Evolutionary conservation across 2,797 vertebrate species (phyloP).

Genomic region (Prionace glauca): DNA sequence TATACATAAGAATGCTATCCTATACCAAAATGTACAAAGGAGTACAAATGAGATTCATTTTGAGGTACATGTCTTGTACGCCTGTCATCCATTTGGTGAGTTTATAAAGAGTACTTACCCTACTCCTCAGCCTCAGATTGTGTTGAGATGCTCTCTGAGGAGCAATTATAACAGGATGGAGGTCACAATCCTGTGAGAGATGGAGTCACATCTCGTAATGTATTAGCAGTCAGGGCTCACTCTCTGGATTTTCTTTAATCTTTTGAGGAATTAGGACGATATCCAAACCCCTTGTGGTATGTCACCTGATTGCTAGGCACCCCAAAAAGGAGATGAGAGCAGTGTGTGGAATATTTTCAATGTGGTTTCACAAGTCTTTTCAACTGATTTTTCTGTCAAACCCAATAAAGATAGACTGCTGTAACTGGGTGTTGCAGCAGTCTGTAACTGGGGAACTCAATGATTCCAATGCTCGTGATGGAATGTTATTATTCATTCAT

Average conservation of each 20-base stretch:
- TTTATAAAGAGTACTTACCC: neutral
- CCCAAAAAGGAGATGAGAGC: neutral
- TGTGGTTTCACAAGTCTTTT: neutral
- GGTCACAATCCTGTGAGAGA: neutral
- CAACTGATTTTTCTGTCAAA: slow-evolving; percentile 3
- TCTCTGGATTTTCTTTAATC: neutral
- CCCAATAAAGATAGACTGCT: neutral
- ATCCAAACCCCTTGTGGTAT: neutral
- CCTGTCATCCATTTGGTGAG: neutral
- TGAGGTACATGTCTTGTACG: neutral
- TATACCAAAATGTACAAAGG: neutral
- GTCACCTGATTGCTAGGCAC: neutral
- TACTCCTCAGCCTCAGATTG: neutral
- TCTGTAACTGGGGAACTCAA: neutral
- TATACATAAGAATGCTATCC: neutral
- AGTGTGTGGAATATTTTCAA: neutral
- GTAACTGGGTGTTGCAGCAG: neutral
- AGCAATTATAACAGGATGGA: neutral
- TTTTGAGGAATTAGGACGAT: neutral
- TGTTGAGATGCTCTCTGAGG: neutral
- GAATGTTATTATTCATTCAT: neutral
- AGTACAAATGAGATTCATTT: neutral
- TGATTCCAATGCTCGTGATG: neutral
- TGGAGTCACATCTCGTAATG: neutral
- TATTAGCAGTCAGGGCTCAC: neutral